Conservation (phyloP, 2,113 vertebrate species). For the Okapia johnstoni region DNA sequence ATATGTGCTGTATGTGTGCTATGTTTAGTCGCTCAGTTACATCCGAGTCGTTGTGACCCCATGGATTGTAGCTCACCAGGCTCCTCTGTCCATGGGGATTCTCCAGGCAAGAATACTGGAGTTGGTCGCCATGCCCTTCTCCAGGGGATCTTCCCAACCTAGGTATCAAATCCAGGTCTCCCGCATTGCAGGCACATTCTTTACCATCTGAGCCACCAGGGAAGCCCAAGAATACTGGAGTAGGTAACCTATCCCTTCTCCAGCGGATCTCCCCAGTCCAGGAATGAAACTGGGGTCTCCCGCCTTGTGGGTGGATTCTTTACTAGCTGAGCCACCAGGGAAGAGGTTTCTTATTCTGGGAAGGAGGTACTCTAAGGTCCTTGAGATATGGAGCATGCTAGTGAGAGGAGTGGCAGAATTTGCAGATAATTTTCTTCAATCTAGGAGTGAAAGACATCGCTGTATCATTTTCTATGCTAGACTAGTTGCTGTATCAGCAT, state of each 20-base stretch:
- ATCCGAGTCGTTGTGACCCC: background rate
- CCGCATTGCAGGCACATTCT: background rate
- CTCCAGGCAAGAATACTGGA: background rate
- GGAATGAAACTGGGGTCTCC: background rate
- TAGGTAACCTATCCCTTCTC: background rate
- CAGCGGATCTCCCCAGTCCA: background rate
- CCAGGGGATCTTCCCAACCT: background rate
- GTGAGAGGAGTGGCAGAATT: background rate
- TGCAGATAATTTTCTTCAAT: background rate
- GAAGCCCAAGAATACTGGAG: background rate
- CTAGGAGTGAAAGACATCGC: background rate
- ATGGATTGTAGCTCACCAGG: background rate
- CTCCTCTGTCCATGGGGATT: background rate
- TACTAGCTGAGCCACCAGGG: background rate
- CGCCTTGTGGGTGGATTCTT: background rate
- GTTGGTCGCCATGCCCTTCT: background rate
- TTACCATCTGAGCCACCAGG: background rate
- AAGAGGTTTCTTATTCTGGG: background rate
- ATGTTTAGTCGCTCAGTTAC: fast-evolving
- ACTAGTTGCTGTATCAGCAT: background rate
- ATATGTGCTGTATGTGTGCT: background rate
- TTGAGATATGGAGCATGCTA: background rate
- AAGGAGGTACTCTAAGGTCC: background rate
- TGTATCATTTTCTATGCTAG: background rate
- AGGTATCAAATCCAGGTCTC: background rate